Percentiles rank a stretch among this genome's conserved stretches.
These are phyloP conservation scores for Corythornis madagascariensis DNA, from an alignment of 2,113 vertebrate genomes.

Conservation along the genomic window DNA sequence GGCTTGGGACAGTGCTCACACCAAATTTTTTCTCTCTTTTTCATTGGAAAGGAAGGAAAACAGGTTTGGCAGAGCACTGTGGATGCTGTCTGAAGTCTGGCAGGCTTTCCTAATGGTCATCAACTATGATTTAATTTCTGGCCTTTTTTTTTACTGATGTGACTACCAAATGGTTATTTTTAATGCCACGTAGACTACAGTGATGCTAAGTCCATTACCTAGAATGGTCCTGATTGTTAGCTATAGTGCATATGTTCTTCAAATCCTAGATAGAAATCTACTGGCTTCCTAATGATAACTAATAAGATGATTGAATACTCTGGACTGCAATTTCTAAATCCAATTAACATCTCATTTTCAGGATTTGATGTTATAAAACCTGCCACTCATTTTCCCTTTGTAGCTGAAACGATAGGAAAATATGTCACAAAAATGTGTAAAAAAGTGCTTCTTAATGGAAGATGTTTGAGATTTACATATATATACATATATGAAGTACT, in stretches of 20 bases:
- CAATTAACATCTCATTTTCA: conserved; percentile 30
- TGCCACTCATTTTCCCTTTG: conserved; percentile 11
- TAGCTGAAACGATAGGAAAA: background rate
- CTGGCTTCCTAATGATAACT: background rate
- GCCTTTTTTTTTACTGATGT: background rate
- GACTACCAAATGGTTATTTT: background rate
- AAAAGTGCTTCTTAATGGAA: background rate
- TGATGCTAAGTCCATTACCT: background rate
- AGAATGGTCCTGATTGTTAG: background rate
- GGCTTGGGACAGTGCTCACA: background rate
- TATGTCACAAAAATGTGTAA: background rate
- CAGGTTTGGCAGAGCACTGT: background rate
- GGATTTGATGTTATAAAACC: background rate
- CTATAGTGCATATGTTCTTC: background rate
- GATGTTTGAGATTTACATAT: background rate
- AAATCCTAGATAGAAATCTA: conserved; percentile 5
- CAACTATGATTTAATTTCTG: background rate
- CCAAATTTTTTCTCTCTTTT: background rate
- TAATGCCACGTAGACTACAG: background rate
- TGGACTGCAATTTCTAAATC: conserved; percentile 8
- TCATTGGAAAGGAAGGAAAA: background rate
- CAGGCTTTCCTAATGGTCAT: background rate
- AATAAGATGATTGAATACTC: background rate
- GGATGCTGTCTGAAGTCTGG: background rate
- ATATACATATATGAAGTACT: too few relatives aligned